Evolutionary conservation across 2,113 vertebrate species (phyloP), one percentile per base, ranked within the genome.

Genomic region (Pipa parva): DNA sequence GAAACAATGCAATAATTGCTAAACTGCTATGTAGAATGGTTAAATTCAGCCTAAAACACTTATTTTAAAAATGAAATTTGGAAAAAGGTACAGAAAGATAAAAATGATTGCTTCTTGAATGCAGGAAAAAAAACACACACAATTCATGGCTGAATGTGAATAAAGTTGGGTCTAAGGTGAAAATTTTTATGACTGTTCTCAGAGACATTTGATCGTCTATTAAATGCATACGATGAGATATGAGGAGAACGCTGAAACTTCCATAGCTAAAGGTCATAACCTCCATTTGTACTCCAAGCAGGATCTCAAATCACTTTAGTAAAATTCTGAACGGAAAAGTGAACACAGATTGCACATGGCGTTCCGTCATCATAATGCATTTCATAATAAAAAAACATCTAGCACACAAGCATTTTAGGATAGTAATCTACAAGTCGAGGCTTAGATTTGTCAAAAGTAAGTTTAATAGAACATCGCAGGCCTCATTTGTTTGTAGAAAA

Each of bases 281-380:
- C 66, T 70, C 66, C 58, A 70, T 70, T 70, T 70, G 58, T 61
- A 55, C 57, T 70, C 66, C 25, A 50, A 42, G 58, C 48, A 54
- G 48, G 58, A 54, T 60, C 57, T 26, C 54, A 28, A 60, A 70
- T 54, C 66, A 42, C 48, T 70, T 61, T 70, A 25, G 45, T 24
- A 25, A 52, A 61, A 70, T 70, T 21, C 55, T 59, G 45, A 27
- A 50, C 31, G 22, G 64, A 59, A 49, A 49, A 2, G 5, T 9
- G 15, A 66, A 48, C 37, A 58, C 42, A 58, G 58, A 66, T 59
- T 58, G 45, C 12, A 49, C 49, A 59, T 50, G 45, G 45, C 27
- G 22, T 28, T 58, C 55, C 4, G 27, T 36, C 42, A 50, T 42
- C 18, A 10, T 29, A 56, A 56, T 65, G 52, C 25, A 57, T 65